Conservation (phyloP, 2,113 vertebrate species). For the Formicarius rufipectus region DNA sequence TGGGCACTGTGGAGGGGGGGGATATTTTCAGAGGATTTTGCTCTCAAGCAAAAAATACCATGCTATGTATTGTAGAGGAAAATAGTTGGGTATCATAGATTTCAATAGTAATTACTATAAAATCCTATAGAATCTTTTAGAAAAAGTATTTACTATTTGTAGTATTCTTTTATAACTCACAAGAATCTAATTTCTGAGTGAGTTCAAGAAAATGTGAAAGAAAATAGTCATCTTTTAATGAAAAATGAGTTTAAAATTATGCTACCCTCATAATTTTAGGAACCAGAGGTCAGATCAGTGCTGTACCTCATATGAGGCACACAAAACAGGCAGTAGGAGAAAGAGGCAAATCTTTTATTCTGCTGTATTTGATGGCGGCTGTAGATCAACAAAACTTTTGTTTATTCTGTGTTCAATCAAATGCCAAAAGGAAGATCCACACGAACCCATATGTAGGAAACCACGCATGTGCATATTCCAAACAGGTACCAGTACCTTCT, state of each 20-base stretch:
- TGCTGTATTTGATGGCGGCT: background rate
- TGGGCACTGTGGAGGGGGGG: background rate
- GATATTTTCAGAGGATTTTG: background rate
- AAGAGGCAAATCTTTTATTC: background rate
- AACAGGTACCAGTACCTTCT: background rate
- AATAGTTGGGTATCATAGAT: background rate
- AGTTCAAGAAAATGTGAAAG: background rate
- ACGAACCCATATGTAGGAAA: background rate
- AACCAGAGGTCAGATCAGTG: background rate
- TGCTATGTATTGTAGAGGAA: background rate
- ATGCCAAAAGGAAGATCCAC: background rate
- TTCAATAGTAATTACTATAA: background rate
- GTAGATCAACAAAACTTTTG: background rate
- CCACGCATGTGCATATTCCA: background rate
- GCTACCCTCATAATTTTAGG: background rate
- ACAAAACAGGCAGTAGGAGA: background rate
- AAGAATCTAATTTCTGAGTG: background rate
- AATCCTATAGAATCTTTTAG: background rate
- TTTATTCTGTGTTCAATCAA: background rate
- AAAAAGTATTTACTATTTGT: background rate
- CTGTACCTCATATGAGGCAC: background rate
- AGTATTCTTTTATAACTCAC: background rate
- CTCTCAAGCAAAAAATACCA: background rate
- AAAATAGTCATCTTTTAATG: background rate
- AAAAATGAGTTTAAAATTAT: background rate